These are phyloP conservation scores for Mormyrops attenuatus DNA, from an alignment of 2,797 vertebrate genomes.

Conservation along the genomic window DNA sequence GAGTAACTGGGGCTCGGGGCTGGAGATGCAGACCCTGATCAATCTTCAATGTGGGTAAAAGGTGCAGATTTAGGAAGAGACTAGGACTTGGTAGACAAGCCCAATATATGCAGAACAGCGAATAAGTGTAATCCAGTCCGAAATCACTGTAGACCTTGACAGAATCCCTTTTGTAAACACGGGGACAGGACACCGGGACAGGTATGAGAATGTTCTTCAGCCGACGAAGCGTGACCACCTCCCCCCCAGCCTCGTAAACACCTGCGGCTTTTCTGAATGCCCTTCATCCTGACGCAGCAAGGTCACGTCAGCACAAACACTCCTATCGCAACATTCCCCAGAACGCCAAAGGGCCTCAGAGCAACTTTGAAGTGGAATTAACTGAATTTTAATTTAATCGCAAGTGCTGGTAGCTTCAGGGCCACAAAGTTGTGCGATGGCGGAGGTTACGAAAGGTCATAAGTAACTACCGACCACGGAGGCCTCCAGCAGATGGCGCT, in stretches of 20 bases:
- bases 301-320: constrained; percentile 8
- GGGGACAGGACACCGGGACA: neutral
- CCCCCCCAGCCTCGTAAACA: neutral
- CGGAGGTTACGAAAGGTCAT: neutral
- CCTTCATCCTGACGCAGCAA: neutral
- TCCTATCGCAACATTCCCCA: neutral
- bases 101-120: neutral
- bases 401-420: neutral
- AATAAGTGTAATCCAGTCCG: neutral
- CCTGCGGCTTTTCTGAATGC: neutral
- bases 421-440: neutral
- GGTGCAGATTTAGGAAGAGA: neutral
- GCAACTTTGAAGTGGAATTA: neutral
- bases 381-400: constrained; percentile 9
- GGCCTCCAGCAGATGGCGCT: neutral
- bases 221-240: neutral
- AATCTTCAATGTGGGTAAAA: neutral
- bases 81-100: neutral
- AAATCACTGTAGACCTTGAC: neutral
- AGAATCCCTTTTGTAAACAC: neutral
- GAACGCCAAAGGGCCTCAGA: neutral
- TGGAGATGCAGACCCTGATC: neutral
- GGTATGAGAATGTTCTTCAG: neutral
- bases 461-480: neutral
- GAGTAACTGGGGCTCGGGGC: neutral